Conservation (phyloP, 2,888 invertebrate genomes). For the Lasioglossum pauxillum region DNA sequence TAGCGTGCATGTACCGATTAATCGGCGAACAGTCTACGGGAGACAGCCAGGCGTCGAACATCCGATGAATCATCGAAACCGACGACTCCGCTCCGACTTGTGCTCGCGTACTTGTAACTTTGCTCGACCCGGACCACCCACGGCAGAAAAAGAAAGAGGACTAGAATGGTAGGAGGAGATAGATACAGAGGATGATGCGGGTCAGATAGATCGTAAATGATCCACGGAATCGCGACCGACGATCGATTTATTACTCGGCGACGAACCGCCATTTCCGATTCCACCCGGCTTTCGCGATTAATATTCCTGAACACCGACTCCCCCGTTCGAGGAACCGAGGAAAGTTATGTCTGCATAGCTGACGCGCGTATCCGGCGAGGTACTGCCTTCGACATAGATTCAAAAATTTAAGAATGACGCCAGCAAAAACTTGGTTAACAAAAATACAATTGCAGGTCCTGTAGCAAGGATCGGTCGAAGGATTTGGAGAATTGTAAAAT, state of each 20-base stretch:
- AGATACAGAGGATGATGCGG: neutral
- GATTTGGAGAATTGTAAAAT: no score
- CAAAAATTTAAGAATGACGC: no score
- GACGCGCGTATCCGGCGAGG: conserved; percentile 7
- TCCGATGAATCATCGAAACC: conserved; percentile 69
- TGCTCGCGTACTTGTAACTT: conserved; percentile 3
- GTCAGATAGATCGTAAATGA: conserved; percentile 53
- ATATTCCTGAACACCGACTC: conserved; percentile 30
- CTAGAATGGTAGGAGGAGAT: neutral
- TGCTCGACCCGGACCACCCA: conserved; percentile 54
- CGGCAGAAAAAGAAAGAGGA: neutral
- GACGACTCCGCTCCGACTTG: conserved; percentile 40
- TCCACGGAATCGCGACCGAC: conserved; percentile 29
- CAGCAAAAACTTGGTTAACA: no score
- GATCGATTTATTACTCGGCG: neutral
- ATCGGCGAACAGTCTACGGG: conserved; percentile 33
- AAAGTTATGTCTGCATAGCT: neutral
- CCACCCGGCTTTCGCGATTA: conserved; percentile 37
- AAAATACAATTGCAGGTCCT: no score
- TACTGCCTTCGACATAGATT: no score
- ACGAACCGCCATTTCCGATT: conserved; percentile 39
- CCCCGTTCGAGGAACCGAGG: conserved; percentile 1
- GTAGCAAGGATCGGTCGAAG: no score
- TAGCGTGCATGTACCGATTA: conserved; percentile 54
- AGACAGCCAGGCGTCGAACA: conserved; percentile 60